Evolutionary conservation across 2,113 vertebrate species (phyloP), one percentile per base, ranked within the genome.

Genomic region (Bagarius yarrelli): DNA sequence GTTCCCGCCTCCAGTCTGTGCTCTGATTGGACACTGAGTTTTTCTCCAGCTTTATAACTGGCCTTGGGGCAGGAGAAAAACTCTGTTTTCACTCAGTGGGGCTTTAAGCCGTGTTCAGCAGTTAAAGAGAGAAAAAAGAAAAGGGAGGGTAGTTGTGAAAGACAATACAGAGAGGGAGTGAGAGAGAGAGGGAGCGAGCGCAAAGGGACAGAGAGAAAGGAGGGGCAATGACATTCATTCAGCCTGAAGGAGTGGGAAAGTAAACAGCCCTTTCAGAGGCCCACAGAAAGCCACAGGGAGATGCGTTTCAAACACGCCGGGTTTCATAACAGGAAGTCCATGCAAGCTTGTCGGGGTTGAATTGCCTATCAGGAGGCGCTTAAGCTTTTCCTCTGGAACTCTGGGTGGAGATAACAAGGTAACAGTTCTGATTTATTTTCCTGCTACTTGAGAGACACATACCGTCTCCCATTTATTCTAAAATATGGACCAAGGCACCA

Each of bases 331-430:
- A 71, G 78, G 83, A 83, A 83, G 83, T 89, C 82, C 63, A 88
- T 87, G 88, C 86, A 79, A 87, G 86, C 84, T 63, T 80, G 77
- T 81, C 73, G 55, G 89, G 88, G 90, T 88, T 92, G 88, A 90
- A 89, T 86, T 83, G 80, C 83, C 85, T 86, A 70, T 83, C 70
- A 88, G 88, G 88, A 89, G 89, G 76, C 84, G 79, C 86, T 87
- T 87, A 86, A 88, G 88, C 87, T n/a, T 87, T 82, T 87, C 85
- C 76, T 71, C 86, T 89, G 88, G 86, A 89, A 86, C 85, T 60
- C 84, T 85, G 69, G 76, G 86, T 84, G 67, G 84, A 83, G 81
- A 90, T 82, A 76, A 89, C 89, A 83, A 91, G 92, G 92, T 92
- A 89, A 93, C 90, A 32, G 67, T 56, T 16, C 55, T 57, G 72